A percentile compares a stretch with the other conserved stretches of the same genome.
Evolutionary conservation across 2,888 invertebrate genomes (phyloP).

Genomic region (Zootermopsis nevadensis): DNA sequence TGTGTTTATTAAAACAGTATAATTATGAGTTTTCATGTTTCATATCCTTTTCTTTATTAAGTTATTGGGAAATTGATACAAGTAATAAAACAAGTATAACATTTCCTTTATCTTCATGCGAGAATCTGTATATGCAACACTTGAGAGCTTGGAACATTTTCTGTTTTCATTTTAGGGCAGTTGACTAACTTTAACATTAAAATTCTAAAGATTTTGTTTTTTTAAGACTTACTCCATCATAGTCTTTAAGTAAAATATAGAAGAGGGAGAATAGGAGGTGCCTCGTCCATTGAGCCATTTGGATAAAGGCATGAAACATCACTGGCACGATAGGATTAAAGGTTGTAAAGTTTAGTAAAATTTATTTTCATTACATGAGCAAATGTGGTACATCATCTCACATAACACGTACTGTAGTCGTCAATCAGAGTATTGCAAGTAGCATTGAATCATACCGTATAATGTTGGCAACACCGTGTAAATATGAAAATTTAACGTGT

Average conservation of each 20-base stretch:
- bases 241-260: not conserved
- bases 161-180: no score
- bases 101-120: no score
- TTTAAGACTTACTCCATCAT: not conserved
- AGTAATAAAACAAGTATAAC: no score
- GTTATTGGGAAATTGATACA: no score
- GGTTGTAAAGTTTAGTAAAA: not conserved
- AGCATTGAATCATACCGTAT: not conserved
- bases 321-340: not conserved
- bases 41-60: no score
- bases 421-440: not conserved
- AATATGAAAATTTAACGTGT: not conserved
- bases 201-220: no score
- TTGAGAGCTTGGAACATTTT: no score
- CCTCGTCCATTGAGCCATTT: not conserved
- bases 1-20: no score
- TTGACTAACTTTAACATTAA: no score
- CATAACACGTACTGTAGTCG: not conserved
- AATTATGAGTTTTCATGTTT: no score
- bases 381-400: conserved; percentile 17
- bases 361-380: conserved; percentile 10
- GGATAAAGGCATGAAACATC: not conserved
- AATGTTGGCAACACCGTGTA: not conserved
- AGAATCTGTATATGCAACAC: no score
- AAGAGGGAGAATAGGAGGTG: not conserved